Evolutionary conservation across 30 jellyfish, hydroid and myxozoan species (phyloP), one percentile per base, ranked within the genome.

Genomic region (Turritopsis dohrnii): DNA sequence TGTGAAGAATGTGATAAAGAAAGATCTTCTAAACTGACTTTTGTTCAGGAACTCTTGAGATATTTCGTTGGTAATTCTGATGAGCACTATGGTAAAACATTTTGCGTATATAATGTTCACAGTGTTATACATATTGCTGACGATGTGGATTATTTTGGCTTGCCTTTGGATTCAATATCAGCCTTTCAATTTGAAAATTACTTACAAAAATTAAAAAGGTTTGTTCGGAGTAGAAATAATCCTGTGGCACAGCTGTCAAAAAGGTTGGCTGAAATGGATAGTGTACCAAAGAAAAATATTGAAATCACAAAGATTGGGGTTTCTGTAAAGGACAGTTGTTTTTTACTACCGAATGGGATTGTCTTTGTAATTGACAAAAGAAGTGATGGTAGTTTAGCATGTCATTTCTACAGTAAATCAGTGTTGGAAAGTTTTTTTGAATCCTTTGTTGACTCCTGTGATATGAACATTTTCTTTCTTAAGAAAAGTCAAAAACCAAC

Each of bases 71-170:
- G 54, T 52, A 86, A 79, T 52, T 25, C 84, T 81, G 24, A 24
- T 66, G 76, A 1, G 41, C 18, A 54, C 53, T n/a, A n/a, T n/a
- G n/a, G n/a, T n/a, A n/a, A n/a, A n/a, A n/a, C n/a, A n/a, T n/a
- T n/a, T n/a, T n/a, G n/a, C n/a, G 89, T 79, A 16, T 86, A 79
- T 53, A 79, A 86, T 77, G 94, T 86, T 20, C 94, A 86, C 66
- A 53, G 82, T 41, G 79, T 86, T 20, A 52, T 86, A 54, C 84
- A 85, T 65, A 27, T 85, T 16, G 84, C 52, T 72, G 85, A 79
- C 23, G 89, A 80, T 86, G 94, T 66, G 85, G 66, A 29, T 41
- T 72, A 86, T 71, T 74, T 71, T 84, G 79, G 26, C 23, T 71
- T 86, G 31, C 54, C 85, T 25, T 74, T 84, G 0, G 72, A 84